A percentile compares a stretch with the other conserved stretches of the same genome.
Evolutionary conservation across 2,113 vertebrate genomes (phyloP).

Genomic region (Ciconia maguari): DNA sequence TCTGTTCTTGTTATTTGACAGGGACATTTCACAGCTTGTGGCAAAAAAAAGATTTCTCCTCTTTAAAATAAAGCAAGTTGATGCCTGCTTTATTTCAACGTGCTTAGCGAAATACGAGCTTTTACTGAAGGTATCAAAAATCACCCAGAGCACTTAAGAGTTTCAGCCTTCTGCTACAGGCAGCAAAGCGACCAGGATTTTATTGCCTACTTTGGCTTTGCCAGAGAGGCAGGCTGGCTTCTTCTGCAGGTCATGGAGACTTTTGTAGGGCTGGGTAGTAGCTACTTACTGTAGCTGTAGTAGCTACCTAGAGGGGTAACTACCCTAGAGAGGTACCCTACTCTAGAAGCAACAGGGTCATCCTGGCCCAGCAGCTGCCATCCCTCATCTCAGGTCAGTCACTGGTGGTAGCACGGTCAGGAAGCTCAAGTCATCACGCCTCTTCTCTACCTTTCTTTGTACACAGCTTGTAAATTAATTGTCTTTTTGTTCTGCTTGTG

Average conservation of each 20-base stretch:
- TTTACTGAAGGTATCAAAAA: neutral
- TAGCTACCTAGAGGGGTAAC: neutral
- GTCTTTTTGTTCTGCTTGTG: neutral
- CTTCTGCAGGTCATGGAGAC: neutral
- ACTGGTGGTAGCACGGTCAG: neutral
- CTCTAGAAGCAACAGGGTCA: neutral
- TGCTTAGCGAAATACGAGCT: fast-evolving
- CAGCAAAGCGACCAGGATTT: neutral
- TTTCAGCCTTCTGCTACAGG: neutral
- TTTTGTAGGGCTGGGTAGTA: neutral
- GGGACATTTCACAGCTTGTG: neutral
- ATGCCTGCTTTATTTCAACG: neutral
- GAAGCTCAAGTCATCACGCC: neutral
- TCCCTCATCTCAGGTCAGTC: neutral
- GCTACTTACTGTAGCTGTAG: neutral
- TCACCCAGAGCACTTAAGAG: neutral
- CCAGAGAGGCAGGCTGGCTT: neutral
- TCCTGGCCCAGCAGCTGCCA: neutral
- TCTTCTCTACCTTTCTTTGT: neutral
- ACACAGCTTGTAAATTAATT: neutral
- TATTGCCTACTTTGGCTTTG: neutral
- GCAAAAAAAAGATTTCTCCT: neutral
- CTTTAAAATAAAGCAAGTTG: neutral
- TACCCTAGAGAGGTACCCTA: neutral
- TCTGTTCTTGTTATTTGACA: slow-evolving; percentile 6